Evolutionary conservation across 2,888 invertebrate genomes (phyloP).

Genomic region (Callyntrura sp.): DNA sequence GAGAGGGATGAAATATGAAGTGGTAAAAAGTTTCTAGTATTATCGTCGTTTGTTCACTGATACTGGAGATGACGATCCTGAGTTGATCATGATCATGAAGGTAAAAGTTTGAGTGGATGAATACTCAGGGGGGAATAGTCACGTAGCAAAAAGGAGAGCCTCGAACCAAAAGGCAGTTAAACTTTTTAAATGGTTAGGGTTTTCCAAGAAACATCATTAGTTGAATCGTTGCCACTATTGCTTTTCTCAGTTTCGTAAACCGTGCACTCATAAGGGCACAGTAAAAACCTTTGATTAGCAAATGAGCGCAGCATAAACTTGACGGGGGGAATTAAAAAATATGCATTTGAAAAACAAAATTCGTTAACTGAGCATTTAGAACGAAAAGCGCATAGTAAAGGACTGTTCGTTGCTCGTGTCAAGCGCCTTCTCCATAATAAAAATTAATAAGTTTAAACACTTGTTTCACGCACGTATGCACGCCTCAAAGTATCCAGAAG

Average conservation of each 20-base stretch:
- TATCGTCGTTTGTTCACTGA: too few species aligned
- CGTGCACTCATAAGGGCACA: neutral
- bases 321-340: slow-evolving; percentile 7
- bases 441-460: neutral
- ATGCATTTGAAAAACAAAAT: neutral
- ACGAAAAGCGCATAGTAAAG: neutral
- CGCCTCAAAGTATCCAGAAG: neutral
- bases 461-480: neutral
- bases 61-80: too few species aligned
- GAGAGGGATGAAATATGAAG: neutral
- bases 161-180: neutral
- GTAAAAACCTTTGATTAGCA: neutral
- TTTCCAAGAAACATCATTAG: neutral
- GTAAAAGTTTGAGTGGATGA: neutral
- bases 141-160: slow-evolving; percentile 9
- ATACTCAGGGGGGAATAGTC: slow-evolving; percentile 31
- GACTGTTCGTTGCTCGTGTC: neutral
- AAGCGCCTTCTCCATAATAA: neutral
- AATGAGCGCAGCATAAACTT: neutral
- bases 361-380: neutral
- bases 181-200: too few species aligned
- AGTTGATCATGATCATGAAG: too few species aligned
- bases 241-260: neutral
- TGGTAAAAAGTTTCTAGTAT: neutral
- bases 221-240: neutral